phyloP scores from a whole-genome alignment of 2,797 vertebrate genomes.

The Siniperca scherzeri region DNA sequence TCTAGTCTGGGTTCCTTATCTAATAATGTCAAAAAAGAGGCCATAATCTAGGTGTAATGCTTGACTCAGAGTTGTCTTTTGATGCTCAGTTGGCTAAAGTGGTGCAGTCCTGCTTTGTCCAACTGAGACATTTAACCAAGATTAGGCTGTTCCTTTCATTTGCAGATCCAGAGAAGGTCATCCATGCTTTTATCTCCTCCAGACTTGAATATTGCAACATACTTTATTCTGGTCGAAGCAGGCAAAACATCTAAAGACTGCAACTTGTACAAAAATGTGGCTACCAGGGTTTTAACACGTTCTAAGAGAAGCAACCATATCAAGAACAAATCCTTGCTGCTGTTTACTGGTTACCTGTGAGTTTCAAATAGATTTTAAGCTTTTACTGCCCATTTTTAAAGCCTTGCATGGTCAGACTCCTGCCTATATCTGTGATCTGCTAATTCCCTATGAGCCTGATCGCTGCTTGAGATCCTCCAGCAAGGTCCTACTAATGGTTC shows the following conservation, averaged over 20 bases:
- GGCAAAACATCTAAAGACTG: neutral
- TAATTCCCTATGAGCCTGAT: conserved; percentile 6
- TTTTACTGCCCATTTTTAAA: conserved; percentile 6
- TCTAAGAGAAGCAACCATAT: neutral
- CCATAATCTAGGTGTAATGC: neutral
- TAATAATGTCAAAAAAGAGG: neutral
- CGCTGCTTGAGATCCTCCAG: neutral
- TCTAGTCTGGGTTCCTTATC: too few relatives aligned
- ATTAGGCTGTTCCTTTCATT: neutral
- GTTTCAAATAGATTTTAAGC: neutral
- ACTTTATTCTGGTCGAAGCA: neutral
- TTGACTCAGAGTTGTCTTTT: neutral
- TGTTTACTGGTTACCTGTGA: neutral
- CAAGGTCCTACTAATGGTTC: neutral
- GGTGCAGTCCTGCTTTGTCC: neutral
- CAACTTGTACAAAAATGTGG: neutral
- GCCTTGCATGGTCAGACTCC: neutral
- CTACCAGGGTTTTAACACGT: conserved; percentile 2
- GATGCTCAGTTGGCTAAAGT: neutral
- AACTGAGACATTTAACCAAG: neutral
- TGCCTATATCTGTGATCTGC: neutral
- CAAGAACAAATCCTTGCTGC: neutral
- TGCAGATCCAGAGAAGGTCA: neutral
- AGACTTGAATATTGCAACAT: neutral
- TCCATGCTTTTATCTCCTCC: neutral